Evolutionary conservation across 2,113 vertebrate species (phyloP).

Genomic region (Lota lota): DNA sequence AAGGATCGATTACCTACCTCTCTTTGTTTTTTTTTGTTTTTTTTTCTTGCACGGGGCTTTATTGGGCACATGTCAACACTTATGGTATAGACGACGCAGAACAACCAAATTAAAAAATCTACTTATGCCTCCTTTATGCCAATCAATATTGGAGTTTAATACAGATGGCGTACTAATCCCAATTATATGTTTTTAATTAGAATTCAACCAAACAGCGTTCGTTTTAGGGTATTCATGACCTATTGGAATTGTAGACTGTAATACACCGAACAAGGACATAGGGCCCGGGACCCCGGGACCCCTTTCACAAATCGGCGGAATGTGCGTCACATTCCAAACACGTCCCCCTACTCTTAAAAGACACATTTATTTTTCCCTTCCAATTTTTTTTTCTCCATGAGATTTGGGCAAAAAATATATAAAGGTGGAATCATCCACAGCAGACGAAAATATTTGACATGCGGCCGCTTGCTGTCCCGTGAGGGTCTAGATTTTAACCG

Average conservation of each 20-base stretch:
- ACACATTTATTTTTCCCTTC: background rate
- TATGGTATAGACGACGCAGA: no score
- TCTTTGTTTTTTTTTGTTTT: background rate
- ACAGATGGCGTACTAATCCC: no score
- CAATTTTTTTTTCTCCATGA: no score
- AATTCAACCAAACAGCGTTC: no score
- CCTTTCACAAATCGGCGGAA: no score
- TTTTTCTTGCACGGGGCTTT: background rate
- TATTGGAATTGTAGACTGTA: constrained; percentile 35
- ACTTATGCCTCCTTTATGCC: no score
- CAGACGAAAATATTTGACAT: constrained; percentile 42
- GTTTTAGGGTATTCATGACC: no score
- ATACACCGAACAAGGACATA: background rate
- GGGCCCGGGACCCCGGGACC: background rate
- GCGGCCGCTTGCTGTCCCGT: constrained; percentile 28
- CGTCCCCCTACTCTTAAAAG: background rate
- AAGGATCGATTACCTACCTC: constrained; percentile 65
- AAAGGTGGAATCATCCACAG: constrained; percentile 37
- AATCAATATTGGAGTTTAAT: no score
- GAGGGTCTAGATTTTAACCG: constrained; percentile 37
- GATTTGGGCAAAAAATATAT: constrained; percentile 25
- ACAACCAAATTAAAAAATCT: no score
- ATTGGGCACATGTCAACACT: background rate
- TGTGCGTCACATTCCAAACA: no score
- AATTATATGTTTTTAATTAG: no score